Evolutionary conservation across 1,140 invertebrate species (phyloP).

Genomic region (Steinernema feltiae): DNA sequence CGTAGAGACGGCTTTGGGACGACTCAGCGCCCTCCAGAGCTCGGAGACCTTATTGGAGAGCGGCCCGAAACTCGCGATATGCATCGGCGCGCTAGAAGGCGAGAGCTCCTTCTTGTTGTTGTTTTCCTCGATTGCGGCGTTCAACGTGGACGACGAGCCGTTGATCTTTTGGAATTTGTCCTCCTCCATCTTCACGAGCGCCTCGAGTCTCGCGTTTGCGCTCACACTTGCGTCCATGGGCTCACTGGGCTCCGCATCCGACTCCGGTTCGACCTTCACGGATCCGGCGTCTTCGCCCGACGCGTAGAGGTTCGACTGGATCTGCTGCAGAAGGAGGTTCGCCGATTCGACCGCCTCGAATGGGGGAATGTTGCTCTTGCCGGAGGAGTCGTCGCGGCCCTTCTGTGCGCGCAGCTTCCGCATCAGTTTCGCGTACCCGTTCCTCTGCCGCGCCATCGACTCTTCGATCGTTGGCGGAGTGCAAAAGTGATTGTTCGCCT

Average conservation of each 20-base stretch:
- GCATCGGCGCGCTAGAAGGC: too few species aligned
- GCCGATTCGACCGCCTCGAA: constrained; percentile 3
- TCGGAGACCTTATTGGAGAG: constrained; percentile 18
- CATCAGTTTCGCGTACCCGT: constrained; percentile 3
- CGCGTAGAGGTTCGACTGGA: constrained; percentile 9
- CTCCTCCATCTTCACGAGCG: constrained; percentile 7
- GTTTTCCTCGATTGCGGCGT: not conserved
- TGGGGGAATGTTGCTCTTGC: not conserved
- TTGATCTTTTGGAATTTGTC: not conserved
- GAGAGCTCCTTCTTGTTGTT: too few species aligned
- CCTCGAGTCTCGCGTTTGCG: constrained; percentile 8
- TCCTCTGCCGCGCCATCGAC: constrained; percentile 10
- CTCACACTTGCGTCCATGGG: not conserved
- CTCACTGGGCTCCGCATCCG: not conserved
- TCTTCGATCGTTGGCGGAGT: not conserved
- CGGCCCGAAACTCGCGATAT: not conserved
- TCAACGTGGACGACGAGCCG: not conserved
- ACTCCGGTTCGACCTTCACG: not conserved
- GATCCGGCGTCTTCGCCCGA: not conserved
- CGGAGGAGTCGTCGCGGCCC: not conserved
- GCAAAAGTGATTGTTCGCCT: constrained; percentile 2
- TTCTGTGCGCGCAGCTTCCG: constrained; percentile 3
- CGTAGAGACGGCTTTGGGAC: not conserved
- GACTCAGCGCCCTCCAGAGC: constrained; percentile 21
- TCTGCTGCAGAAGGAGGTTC: not conserved